Base-by-base conservation (phyloP, 2,888 invertebrate species). In the Polyommatus iphigenia region DNA sequence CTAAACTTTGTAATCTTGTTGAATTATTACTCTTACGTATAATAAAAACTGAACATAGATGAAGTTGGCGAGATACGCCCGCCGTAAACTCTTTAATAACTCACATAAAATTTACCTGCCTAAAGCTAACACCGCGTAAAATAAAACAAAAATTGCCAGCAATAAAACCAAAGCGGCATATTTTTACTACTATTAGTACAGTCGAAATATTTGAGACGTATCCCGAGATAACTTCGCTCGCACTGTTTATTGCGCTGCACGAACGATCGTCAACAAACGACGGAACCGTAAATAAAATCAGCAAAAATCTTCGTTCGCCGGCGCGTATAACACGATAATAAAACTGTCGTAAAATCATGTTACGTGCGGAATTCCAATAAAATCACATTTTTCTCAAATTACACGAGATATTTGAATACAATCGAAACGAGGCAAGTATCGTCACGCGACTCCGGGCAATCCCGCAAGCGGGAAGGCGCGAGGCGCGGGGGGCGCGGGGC, bases 381-480 rank as follows among this genome's bases (percentile, higher is more conserved):
- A 67, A 67, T 67, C 67, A 67, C 67, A 32, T 67, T 67, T 67
- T 67, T 24, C 29, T 67, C 32, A 67, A 67, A 67, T 67, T 32
- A 67, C 29, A 62, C 20, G 62, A 67, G 18, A 18, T 67, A 29
- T 32, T 15, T 29, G 67, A 67, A 67, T 32, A 67, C 29, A 67
- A 29, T 29, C 29, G 29, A 67, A 24, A 15, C 67, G 29, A 29
- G 29, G 29, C 1, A 15, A 67, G 67, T 67, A 13, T 29, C 13
- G 13, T 67, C 29, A 24, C 24, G 8, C 3, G 62, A 62, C 24
- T 13, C 29, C 67, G 15, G 29, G 29, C 67, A 62, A 62, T 62
- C 24, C 62, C 62, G 24, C n/a, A 20, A 8, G 10, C 24, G 4
- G 62, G 20, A 24, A 62, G 18, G 29, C 15, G 29, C 13, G n/a